Base-by-base conservation (phyloP, 2,113 vertebrate genomes). In the Cynopterus brachyotis region DNA sequence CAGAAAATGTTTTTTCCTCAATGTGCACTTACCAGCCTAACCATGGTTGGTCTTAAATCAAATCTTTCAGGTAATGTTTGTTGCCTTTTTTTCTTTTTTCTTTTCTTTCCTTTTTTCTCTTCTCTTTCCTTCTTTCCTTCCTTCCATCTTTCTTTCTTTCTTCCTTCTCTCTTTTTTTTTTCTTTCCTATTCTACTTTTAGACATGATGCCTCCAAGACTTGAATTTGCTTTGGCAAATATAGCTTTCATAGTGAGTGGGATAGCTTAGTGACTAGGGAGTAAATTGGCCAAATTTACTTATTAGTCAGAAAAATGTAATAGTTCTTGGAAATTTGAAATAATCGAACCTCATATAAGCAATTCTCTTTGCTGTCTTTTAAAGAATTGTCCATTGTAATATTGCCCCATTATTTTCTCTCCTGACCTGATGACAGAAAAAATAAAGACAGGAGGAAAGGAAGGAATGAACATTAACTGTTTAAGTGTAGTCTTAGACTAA, bases 301-400 rank as follows among this genome's bases (percentile, higher is more conserved):
- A 42, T 62, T 67, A 94, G 22, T 96, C 62, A 84, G 32, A 91
- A 94, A 9, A 60, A 85, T 83, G 26, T 9, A 76, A 47, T 78
- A 72, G 93, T 96, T 90, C 83, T 47, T 50, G 87, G 32, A 93
- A 83, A 42, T 45, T 9, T 81, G 26, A 93, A 84, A 59, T 81
- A 90, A 50, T 66, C 3, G 26, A 75, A 47, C 9, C 89, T 83
- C 92, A 64, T 64, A 35, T 50, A 92, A 84, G 35, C 24, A 64
- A 80, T 66, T 89, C 11, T 67, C 42, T 91, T 81, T 67, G 28
- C 30, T 66, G n/a, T 95, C 80, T 76, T 64, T 93, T 82, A 76
- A 85, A 90, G 40, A 42, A 78, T 24, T 40, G 9, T 60, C 7
- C 32, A 86, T 72, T 45, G 15, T 5, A 79, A 70, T 78, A 67